Percentiles rank a stretch among this genome's conserved stretches.
Evolutionary conservation across 2,113 vertebrate species (phyloP).

Genomic region (Mobula birostris): DNA sequence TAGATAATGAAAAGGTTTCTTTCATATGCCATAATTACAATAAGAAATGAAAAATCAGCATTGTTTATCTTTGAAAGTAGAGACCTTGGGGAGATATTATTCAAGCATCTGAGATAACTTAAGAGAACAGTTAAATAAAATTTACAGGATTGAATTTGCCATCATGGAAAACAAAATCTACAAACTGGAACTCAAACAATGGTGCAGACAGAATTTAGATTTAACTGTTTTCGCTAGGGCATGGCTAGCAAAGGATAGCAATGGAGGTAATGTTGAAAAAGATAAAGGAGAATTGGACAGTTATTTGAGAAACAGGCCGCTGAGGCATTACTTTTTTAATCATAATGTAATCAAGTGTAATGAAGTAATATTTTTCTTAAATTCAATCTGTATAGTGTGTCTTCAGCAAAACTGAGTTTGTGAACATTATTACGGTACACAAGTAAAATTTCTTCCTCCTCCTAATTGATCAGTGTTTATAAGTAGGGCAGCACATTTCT

Average conservation of each 20-base stretch:
- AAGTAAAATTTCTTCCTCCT: neutral
- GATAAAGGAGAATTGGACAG: neutral
- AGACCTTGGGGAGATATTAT: neutral
- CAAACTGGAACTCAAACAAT: neutral
- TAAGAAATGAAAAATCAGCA: neutral
- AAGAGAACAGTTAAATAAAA: neutral
- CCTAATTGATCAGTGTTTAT: neutral
- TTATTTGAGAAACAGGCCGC: neutral
- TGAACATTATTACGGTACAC: neutral
- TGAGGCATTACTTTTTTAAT: neutral
- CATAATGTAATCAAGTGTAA: neutral
- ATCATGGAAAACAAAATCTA: neutral
- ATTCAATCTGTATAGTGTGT: neutral
- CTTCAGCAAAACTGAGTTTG: neutral
- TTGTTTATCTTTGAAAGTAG: neutral
- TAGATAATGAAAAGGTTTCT: neutral
- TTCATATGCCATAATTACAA: neutral
- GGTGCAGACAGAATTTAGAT: neutral
- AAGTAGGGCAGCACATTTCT: neutral
- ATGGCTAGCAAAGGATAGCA: neutral
- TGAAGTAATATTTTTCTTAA: neutral
- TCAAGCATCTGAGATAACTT: neutral
- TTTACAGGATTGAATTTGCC: neutral
- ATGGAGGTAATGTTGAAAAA: neutral
- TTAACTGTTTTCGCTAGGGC: neutral